phyloP scores from a whole-genome alignment of 2,113 vertebrate species.

The Rhinogobius similis region DNA sequence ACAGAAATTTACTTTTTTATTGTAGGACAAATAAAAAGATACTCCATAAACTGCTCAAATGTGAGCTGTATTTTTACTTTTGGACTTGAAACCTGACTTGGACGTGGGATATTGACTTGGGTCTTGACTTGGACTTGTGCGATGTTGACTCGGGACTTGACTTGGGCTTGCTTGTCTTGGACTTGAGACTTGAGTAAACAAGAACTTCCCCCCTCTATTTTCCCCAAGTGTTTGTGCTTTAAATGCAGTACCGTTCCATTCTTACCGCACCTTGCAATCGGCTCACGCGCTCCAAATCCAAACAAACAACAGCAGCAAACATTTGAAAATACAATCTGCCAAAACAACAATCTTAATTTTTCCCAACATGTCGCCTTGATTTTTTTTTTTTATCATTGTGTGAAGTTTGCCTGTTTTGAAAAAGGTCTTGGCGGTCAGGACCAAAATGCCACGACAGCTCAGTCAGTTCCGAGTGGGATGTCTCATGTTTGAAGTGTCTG shows the following conservation, averaged over 20 bases:
- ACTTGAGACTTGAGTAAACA: too few relatives aligned
- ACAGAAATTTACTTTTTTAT: too few relatives aligned
- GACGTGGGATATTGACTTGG: too few relatives aligned
- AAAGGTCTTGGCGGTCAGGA: slow-evolving; percentile 5
- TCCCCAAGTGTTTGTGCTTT: background rate
- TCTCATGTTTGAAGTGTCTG: slow-evolving; percentile 31
- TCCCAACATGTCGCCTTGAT: background rate
- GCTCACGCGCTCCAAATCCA: background rate
- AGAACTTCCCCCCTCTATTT: too few relatives aligned
- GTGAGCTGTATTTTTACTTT: too few relatives aligned
- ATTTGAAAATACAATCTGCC: slow-evolving; percentile 4
- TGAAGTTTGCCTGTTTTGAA: slow-evolving; percentile 5
- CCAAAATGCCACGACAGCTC: slow-evolving; percentile 14
- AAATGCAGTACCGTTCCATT: background rate
- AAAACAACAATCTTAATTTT: background rate
- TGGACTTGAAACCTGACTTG: too few relatives aligned
- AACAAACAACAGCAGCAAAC: background rate
- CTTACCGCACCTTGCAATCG: background rate
- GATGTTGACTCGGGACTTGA: too few relatives aligned
- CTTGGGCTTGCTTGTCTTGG: too few relatives aligned
- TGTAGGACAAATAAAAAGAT: too few relatives aligned
- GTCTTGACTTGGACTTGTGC: too few relatives aligned
- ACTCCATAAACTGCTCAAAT: too few relatives aligned
- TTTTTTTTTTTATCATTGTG: background rate
- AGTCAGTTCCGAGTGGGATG: slow-evolving; percentile 31